Conservation (phyloP, 2,888 invertebrate genomes). For the Graphium colonna region DNA sequence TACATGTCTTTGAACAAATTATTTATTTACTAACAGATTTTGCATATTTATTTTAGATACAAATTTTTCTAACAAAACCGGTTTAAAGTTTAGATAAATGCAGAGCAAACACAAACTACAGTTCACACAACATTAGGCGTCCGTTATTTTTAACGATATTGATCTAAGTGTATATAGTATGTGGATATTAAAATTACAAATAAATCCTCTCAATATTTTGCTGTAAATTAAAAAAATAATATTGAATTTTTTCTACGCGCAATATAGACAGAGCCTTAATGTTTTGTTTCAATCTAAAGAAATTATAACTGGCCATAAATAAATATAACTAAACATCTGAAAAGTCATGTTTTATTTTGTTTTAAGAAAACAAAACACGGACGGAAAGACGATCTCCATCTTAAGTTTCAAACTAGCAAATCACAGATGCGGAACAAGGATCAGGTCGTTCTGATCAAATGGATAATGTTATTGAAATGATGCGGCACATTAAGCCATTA, state of each 20-base stretch:
- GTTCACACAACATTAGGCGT: background rate
- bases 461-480: slow-evolving; percentile 18
- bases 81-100: background rate
- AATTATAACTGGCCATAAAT: too few species aligned
- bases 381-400: background rate
- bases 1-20: too few species aligned
- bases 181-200: too few species aligned
- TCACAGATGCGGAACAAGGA: background rate
- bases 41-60: background rate
- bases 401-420: background rate
- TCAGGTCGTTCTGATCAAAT: slow-evolving; percentile 8
- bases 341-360: too few species aligned
- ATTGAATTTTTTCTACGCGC: too few species aligned
- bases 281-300: too few species aligned
- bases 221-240: too few species aligned
- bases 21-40: background rate
- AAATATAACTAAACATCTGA: too few species aligned
- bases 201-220: too few species aligned
- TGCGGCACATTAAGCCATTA: slow-evolving; percentile 20
- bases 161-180: too few species aligned
- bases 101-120: background rate
- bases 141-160: too few species aligned
- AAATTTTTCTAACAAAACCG: background rate
- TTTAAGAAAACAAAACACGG: background rate
- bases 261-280: too few species aligned